A percentile compares a stretch with the other conserved stretches of the same genome.
Evolutionary conservation across 2,888 invertebrate genomes (phyloP).

Genomic region (Pteria penguin): DNA sequence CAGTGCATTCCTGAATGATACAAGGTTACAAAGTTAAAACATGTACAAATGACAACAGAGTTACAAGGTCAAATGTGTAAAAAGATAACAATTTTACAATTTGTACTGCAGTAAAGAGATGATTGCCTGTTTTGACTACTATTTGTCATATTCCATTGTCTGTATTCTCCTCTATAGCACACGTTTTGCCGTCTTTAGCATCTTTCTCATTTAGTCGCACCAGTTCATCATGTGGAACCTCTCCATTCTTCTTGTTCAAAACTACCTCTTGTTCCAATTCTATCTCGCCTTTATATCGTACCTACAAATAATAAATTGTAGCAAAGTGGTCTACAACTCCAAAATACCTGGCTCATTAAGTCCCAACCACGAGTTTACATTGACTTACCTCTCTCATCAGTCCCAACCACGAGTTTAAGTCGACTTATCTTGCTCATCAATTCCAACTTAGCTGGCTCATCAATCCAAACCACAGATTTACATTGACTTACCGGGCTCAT

Average conservation of each 20-base stretch:
- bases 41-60: background rate
- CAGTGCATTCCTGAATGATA: no score
- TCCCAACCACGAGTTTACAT: no score
- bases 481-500: no score
- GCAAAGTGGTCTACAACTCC: no score
- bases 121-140: background rate
- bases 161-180: slow-evolving; percentile 1
- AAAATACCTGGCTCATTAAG: no score
- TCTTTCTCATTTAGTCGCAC: background rate
- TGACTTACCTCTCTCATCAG: no score
- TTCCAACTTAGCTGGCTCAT: no score
- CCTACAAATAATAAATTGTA: background rate
- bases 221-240: background rate
- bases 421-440: no score
- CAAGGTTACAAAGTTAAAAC: no score
- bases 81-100: background rate
- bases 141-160: no score
- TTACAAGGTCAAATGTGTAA: background rate
- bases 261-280: background rate
- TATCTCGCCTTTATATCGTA: background rate
- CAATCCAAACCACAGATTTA: no score
- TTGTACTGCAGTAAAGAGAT: background rate
- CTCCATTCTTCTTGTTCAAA: background rate
- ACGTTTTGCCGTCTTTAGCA: background rate
- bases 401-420: no score